Base-by-base conservation (phyloP, 2,888 invertebrate genomes). In the Hirtodrosophila confusa region DNA sequence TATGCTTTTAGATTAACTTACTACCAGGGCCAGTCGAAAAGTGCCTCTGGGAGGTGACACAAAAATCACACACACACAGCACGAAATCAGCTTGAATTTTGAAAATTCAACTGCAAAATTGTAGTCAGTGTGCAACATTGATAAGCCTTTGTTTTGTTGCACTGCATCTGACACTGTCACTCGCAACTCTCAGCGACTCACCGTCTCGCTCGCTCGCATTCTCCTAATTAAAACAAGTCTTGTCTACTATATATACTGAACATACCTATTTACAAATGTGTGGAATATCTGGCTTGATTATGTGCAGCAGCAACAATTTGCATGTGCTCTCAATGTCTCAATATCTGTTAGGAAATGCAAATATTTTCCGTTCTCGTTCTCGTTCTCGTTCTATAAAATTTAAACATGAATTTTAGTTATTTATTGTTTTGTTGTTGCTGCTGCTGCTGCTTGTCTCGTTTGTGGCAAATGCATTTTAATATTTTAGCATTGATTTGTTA, bases 351-450 rank as follows among this genome's bases (percentile, higher is more conserved):
- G 78, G 53, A 73, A 70, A 80, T 80, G 78, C 75, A 85, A 85
- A 85, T 80, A 69, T 63, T 69, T 74, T 71, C 37, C 56, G 41
- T 58, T 37, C 57, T 53, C 17, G 17, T 17, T 37, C 57, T 53
- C 17, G 17, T 17, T 17, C 17, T 17, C 50, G 29, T 24, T 64
- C 61, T 62, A 41, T 65, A 53, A 80, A 80, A 86, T 80, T 82
- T 86, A 84, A 86, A 84, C 80, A 82, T 77, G 85, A 69, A 80
- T 84, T 86, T 86, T 77, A 80, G 80, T 80, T 86, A 86, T 84
- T 82, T 82, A 76, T 72, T 72, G 61, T 65, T 58, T 47, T 24
- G 64, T 54, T 63, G 51, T 61, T 67, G 23, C 36, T 61, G 60
- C 79, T 63, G 72, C 51, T 78, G 62, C 11, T 69, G 60, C 51